Evolutionary conservation across 2,888 invertebrate genomes (phyloP).

Genomic region (Balanococcus diminutus): DNA sequence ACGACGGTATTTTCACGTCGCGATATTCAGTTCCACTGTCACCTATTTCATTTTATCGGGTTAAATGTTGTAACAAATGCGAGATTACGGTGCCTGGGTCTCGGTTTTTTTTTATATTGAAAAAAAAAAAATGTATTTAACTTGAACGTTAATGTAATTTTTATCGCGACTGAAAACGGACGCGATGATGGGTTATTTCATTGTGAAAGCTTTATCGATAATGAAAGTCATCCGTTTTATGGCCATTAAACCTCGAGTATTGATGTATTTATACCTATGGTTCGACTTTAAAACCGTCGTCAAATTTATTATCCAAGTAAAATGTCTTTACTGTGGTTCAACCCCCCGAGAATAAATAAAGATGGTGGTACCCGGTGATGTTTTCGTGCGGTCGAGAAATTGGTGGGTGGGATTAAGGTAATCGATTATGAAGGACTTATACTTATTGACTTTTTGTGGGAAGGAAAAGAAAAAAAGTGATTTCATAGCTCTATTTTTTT

Average conservation of each 20-base stretch:
- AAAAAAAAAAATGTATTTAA: slow-evolving; percentile 23
- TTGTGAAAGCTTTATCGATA: not conserved
- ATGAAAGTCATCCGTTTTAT: slow-evolving; percentile 4
- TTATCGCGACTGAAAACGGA: slow-evolving; percentile 1
- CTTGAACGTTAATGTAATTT: slow-evolving; percentile 9
- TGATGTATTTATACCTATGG: not conserved
- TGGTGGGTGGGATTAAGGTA: too few species aligned
- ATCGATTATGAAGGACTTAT: too few species aligned
- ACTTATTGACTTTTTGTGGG: too few species aligned
- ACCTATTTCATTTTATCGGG: slow-evolving; percentile 20
- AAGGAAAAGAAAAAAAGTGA: too few species aligned
- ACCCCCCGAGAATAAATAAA: not conserved
- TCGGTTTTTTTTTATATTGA: not conserved
- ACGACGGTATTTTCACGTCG: not conserved
- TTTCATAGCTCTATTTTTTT: too few species aligned
- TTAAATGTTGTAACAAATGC: slow-evolving; percentile 25
- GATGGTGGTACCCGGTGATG: not conserved
- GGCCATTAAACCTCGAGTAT: not conserved
- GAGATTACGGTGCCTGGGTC: not conserved
- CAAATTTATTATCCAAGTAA: not conserved
- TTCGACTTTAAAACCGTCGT: not conserved
- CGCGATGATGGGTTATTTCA: not conserved
- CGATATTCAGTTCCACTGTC: slow-evolving; percentile 24
- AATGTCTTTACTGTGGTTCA: not conserved
- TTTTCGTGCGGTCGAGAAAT: too few species aligned